A percentile compares a stretch with the other conserved stretches of the same genome.
Conservation (phyloP, 2,888 invertebrate species). For the Lymantria monacha region DNA sequence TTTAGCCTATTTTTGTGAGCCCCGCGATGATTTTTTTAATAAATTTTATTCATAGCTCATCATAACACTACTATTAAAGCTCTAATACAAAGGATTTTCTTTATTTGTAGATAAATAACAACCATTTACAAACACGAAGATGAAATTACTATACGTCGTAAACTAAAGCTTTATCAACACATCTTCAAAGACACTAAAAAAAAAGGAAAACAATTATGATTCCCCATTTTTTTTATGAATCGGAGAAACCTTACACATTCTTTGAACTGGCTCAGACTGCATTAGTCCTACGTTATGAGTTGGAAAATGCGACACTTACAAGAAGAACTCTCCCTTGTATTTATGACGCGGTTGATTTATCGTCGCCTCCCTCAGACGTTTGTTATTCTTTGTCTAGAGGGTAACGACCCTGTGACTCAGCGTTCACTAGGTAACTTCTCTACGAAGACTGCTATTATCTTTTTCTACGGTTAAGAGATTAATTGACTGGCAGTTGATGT, state of each 20-base stretch:
- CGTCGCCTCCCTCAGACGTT: conserved; percentile 41
- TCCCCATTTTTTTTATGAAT: conserved; percentile 19
- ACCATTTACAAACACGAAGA: no score
- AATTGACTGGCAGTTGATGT: conserved; percentile 18
- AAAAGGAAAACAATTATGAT: not conserved
- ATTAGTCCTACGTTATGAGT: conserved; percentile 47
- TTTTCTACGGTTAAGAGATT: conserved; percentile 17
- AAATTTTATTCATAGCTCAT: no score
- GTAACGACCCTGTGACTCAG: conserved; percentile 45
- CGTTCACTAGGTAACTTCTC: conserved; percentile 27
- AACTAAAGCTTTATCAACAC: not conserved
- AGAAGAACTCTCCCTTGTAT: conserved; percentile 43
- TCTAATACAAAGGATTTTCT: no score
- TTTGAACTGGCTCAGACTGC: conserved; percentile 24
- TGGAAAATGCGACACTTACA: conserved; percentile 58
- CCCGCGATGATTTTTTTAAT: no score
- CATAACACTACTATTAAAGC: no score
- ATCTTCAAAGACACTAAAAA: not conserved
- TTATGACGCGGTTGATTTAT: conserved; percentile 57
- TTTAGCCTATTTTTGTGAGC: no score
- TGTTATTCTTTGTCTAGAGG: conserved; percentile 51
- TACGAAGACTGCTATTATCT: conserved; percentile 20
- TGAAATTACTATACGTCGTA: no score
- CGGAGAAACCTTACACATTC: conserved; percentile 26
- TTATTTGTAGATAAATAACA: no score